Evolutionary conservation across 2,113 vertebrate genomes (phyloP).

Genomic region (Uria aalge): DNA sequence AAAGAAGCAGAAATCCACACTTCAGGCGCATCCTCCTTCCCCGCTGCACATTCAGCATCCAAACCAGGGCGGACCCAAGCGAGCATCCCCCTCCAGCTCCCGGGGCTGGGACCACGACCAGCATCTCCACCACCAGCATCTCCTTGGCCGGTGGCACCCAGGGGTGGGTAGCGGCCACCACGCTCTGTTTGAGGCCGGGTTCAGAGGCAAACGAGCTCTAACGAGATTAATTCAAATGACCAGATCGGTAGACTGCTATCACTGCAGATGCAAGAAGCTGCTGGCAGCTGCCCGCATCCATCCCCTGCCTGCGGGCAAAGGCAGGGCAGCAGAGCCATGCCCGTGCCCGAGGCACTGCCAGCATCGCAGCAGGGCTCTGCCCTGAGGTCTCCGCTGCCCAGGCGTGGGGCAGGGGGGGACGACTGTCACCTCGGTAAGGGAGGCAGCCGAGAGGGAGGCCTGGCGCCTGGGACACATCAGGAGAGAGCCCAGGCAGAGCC

Average conservation of each 20-base stretch:
- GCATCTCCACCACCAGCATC: not conserved
- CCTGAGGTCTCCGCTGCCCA: not conserved
- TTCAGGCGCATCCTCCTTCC: not conserved
- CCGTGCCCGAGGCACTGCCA: fast-evolving
- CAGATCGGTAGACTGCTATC: not conserved
- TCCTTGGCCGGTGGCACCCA: fast-evolving
- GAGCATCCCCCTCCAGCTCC: not conserved
- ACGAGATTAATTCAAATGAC: not conserved
- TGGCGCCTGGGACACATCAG: not conserved
- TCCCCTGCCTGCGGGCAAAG: not conserved
- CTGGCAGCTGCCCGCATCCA: not conserved
- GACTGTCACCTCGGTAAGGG: not conserved
- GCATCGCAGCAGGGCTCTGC: not conserved
- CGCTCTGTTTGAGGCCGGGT: not conserved
- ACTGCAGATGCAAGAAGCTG: not conserved
- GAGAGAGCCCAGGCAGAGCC: slow-evolving; percentile 5
- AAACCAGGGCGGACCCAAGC: not conserved
- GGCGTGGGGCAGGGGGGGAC: not conserved
- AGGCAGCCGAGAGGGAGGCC: not conserved
- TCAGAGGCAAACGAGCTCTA: not conserved
- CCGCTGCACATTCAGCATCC: not conserved
- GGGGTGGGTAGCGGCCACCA: not conserved
- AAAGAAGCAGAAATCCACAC: not conserved
- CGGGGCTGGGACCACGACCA: not conserved
- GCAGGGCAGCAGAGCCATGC: not conserved